Conservation (phyloP, 2,888 invertebrate genomes). For the Mesoligia furuncula region DNA sequence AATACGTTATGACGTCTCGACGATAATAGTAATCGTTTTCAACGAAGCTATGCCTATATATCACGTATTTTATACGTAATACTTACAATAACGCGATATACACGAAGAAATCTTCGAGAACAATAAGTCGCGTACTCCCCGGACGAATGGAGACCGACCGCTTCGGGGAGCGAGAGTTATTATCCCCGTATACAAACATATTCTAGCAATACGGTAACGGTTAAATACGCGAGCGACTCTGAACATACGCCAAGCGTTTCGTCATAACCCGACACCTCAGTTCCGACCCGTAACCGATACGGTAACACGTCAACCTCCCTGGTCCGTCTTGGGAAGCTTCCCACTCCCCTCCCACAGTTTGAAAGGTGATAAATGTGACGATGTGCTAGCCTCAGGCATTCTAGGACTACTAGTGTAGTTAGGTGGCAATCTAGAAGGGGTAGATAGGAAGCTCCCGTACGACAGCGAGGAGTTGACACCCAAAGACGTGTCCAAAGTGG, state of each 20-base stretch:
- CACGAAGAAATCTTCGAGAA: constrained; percentile 73
- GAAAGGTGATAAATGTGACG: constrained; percentile 84
- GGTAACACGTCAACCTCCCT: constrained; percentile 83
- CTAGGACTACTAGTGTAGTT: constrained; percentile 87
- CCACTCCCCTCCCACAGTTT: constrained; percentile 82
- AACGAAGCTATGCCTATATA: constrained; percentile 58
- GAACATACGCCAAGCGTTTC: constrained; percentile 74
- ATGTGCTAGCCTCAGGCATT: constrained; percentile 79
- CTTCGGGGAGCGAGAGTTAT: constrained; percentile 85
- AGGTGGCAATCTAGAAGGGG: constrained; percentile 82
- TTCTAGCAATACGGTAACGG: constrained; percentile 63
- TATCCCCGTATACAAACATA: constrained; percentile 78
- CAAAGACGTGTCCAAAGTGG: constrained; percentile 86
- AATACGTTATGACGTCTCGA: constrained; percentile 65
- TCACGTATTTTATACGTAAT: constrained; percentile 63
- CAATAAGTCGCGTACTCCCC: constrained; percentile 88
- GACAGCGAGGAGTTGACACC: constrained; percentile 88
- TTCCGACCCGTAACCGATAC: constrained; percentile 74
- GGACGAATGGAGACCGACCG: constrained; percentile 64
- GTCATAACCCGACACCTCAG: constrained; percentile 80
- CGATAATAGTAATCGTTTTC: constrained; percentile 59
- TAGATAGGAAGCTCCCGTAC: constrained; percentile 86
- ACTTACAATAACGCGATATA: constrained; percentile 58
- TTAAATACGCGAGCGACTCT: constrained; percentile 72
- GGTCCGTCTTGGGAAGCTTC: constrained; percentile 79